Evolutionary conservation across 1,140 invertebrate genomes (phyloP), one percentile per base, ranked within the genome.

Genomic region (Achroia grisella): DNA sequence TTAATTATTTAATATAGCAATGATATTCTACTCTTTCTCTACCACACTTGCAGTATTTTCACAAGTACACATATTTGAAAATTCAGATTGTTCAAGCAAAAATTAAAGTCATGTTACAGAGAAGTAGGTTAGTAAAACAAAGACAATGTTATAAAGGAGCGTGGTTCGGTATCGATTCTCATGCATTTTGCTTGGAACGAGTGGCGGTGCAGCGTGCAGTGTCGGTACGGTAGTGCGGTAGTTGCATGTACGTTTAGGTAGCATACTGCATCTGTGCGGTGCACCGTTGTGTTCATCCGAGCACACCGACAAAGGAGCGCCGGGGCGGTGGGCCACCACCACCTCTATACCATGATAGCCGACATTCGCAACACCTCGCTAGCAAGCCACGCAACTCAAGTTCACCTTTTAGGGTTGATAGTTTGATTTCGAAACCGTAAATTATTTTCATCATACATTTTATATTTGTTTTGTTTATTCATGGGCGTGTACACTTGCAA

Each of bases 311-410:
- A 55, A 45, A 52, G 52, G 37, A 27, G 29, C 44, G 17, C 17
- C 17, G 17, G 28, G 9, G 30, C 30, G 30, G 9, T 9, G 30
- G 10, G 30, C 47, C 56, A 28, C 31, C 47, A 39, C 40, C 31
- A 17, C 39, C 64, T 34, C 52, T 51, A 53, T 56, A 65, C 52
- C 59, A 62, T 71, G 72, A 75, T 77, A 77, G 67, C 71, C 69
- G 69, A 77, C 78, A 71, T 72, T 77, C 69, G 62, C 62, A 77
- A 81, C 79, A 83, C 77, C 77, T 81, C 70, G 62, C 66, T 23
- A 23, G 17, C 17, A 56, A 70, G 75, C 71, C 64, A 77, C 71
- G 66, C 70, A 74, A n/a, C 64, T 71, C 70, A 54, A 71, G 61
- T 68, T 61, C 66, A 69, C 72, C 78, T 65, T 62, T 9, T 49